phyloP scores from a whole-genome alignment of 1,140 invertebrate species.

The Anthonomus grandis region DNA sequence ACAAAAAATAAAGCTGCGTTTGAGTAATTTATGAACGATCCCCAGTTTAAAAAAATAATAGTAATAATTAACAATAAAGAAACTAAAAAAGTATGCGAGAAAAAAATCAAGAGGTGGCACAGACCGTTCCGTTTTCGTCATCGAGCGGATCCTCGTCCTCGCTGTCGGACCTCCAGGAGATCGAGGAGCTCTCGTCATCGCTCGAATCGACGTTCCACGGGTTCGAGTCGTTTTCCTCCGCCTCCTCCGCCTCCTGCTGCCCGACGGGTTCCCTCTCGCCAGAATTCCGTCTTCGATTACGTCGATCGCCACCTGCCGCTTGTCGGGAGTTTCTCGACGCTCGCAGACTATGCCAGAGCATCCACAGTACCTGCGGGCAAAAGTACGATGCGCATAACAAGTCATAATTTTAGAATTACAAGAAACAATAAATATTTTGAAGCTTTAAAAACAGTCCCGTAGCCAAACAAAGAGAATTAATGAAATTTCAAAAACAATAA shows the following conservation, averaged over 20 bases:
- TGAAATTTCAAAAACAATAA: conserved; percentile 9
- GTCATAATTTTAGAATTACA: not conserved
- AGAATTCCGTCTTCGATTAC: no score
- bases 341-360: conserved; percentile 43
- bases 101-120: conserved; percentile 7
- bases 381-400: not conserved
- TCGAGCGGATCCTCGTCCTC: conserved; percentile 10
- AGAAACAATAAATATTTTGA: not conserved
- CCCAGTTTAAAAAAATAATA: not conserved
- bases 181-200: conserved; percentile 17
- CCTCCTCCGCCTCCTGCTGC: not conserved
- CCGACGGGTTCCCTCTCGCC: no score
- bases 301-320: not conserved
- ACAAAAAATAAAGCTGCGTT: no score
- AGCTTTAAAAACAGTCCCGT: not conserved
- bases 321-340: not conserved
- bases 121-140: conserved; percentile 14
- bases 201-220: conserved; percentile 16
- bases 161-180: conserved; percentile 15
- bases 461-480: not conserved
- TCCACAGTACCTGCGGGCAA: conserved; percentile 38
- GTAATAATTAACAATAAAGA: conserved; percentile 10
- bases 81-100: not conserved
- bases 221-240: not conserved
- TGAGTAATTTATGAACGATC: no score